These are phyloP conservation scores for Felis catus DNA, from an alignment of 2,113 vertebrate species.

Conservation along the genomic window F.catus_Fca126_mat1.0 CM031412.1:232505501-232506000, in stretches of 20 bases:
- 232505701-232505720: not conserved
- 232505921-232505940: not conserved
- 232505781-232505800: not conserved
- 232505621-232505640: not conserved
- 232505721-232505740: not conserved
- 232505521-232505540: accelerated
- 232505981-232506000: not conserved
- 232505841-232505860: not conserved
- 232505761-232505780: not conserved
- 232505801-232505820: not conserved
- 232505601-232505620: not conserved
- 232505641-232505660: not conserved
- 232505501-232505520: too few species aligned
- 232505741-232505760: not conserved
- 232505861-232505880: not conserved
- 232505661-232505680: not conserved
- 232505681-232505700: not conserved
- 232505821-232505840: not conserved
- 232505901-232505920: not conserved
- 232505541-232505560: accelerated
- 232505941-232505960: not conserved
- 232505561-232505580: not conserved
- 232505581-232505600: accelerated
- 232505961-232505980: not conserved
- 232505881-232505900: not conserved